Evolutionary conservation across 2,113 vertebrate genomes (phyloP).

Genomic region (Hippopotamus amphibius): DNA sequence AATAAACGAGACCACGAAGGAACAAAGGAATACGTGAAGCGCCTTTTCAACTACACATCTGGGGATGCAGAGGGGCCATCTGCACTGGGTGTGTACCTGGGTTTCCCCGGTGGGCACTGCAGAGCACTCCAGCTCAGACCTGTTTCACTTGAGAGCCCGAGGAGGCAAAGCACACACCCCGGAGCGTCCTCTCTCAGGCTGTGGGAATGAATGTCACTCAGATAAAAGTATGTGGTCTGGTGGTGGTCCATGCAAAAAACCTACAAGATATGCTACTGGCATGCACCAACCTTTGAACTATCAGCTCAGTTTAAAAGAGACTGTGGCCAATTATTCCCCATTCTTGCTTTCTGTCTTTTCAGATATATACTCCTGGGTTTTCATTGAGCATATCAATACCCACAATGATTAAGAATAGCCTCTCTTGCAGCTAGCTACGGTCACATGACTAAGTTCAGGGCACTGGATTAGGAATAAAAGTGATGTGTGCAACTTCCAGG

Average conservation of each 20-base stretch:
- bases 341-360: not conserved
- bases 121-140: not conserved
- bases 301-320: not conserved
- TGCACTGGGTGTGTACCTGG: rapidly evolving
- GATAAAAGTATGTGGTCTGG: not conserved
- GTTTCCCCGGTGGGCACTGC: not conserved
- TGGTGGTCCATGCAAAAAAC: not conserved
- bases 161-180: not conserved
- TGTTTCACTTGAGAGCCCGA: rapidly evolving
- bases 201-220: not conserved
- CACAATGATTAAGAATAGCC: not conserved
- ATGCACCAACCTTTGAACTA: not conserved
- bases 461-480: not conserved
- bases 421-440: not conserved
- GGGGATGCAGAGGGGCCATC: too few species aligned
- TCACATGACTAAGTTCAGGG: not conserved
- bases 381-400: not conserved
- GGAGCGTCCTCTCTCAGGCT: not conserved
- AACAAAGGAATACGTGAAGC: not conserved
- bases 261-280: not conserved
- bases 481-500: rapidly evolving
- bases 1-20: not conserved
- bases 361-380: not conserved
- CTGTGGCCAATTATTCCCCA: not conserved
- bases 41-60: not conserved